Percentiles rank a stretch among this genome's conserved stretches.
Conservation (phyloP, 2,113 vertebrate genomes). For the Syngnathoides biaculeatus region DNA sequence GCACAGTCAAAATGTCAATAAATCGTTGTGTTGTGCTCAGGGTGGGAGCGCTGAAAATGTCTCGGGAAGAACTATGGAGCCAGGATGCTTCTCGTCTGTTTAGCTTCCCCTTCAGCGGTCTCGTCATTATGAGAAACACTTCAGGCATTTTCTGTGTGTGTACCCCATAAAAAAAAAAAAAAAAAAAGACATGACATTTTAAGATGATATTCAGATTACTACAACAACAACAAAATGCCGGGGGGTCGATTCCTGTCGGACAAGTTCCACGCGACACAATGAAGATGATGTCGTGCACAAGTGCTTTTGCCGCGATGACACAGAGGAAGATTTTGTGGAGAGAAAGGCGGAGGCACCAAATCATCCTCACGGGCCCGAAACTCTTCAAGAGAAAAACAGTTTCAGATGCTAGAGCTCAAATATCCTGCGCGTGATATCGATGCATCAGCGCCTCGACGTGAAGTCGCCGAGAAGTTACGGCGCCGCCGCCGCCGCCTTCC, state of each 20-base stretch:
- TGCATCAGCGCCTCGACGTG: constrained; percentile 55
- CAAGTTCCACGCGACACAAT: constrained; percentile 32
- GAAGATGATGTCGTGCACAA: constrained; percentile 46
- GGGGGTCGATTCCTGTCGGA: constrained; percentile 45
- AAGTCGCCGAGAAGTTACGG: constrained; percentile 22
- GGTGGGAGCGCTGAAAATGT: constrained; percentile 46
- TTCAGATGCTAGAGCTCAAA: constrained; percentile 11
- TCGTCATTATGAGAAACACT: constrained; percentile 43
- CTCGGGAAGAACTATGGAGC: constrained; percentile 41
- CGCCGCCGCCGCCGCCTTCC: constrained; percentile 47
- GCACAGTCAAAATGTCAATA: constrained; percentile 68
- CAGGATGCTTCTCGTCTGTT: constrained; percentile 35
- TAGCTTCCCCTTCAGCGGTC: constrained; percentile 48
- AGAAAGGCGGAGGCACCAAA: constrained; percentile 24
- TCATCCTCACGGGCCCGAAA: not conserved
- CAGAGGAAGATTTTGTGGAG: constrained; percentile 18
- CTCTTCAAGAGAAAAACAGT: not conserved
- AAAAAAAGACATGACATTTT: constrained; percentile 56
- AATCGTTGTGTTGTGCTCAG: constrained; percentile 60
- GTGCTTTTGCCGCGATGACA: constrained; percentile 31
- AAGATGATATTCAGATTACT: constrained; percentile 61
- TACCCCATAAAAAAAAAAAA: constrained; percentile 26
- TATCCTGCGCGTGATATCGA: constrained; percentile 41
- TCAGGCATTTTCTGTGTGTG: constrained; percentile 43
- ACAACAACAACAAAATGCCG: constrained; percentile 47